Base-by-base conservation (phyloP, 2,888 invertebrate genomes). In the Parapristionchus giblindavisi region DNA sequence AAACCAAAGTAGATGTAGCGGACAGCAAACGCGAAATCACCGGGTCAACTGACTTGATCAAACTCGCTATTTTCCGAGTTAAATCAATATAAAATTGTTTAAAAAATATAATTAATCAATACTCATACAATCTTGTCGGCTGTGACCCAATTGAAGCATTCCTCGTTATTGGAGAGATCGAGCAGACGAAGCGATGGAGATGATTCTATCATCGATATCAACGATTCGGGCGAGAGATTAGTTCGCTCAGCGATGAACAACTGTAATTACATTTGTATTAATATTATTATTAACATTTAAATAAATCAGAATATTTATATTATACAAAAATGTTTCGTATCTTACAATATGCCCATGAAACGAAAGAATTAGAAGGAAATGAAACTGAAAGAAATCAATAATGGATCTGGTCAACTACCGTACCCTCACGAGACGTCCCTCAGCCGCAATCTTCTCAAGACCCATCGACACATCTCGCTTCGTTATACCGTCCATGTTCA, bases 401-500 rank as follows among this genome's bases (percentile, higher is more conserved):
- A 11, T 11, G 48, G 48, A 48, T 14, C 11, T 11, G 48, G 48
- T 14, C n/a, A 43, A 68, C 34, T 68, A 68, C 65, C 21, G 36
- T 38, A 80, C 79, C 68, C 79, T 76, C 24, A 75, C 77, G 1
- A 83, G 75, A 14, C 52, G 27, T 34, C 78, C 76, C n/a, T 29
- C 52, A 8, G 68, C 61, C 11, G 77, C 77, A 27, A 83, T 63
- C 24, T 63, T 75, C 58, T 79, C 79, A 38, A 84, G 24, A 0
- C 84, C 83, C 27, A 63, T 48, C 1, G 82, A 81, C 27, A 84
- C 75, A 40, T 84, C 83, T n/a, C 81, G 56, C 38, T 78, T 80
- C 24, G 72, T 70, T 21, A 83, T 68, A 4, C 84, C 84, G 68
- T 84, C 84, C 54, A 84, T 61, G 68, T 83, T 83, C 38, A 84